These are phyloP conservation scores for Hippopotamus amphibius DNA, from an alignment of 2,113 vertebrate species.

Conservation along the genomic window DNA sequence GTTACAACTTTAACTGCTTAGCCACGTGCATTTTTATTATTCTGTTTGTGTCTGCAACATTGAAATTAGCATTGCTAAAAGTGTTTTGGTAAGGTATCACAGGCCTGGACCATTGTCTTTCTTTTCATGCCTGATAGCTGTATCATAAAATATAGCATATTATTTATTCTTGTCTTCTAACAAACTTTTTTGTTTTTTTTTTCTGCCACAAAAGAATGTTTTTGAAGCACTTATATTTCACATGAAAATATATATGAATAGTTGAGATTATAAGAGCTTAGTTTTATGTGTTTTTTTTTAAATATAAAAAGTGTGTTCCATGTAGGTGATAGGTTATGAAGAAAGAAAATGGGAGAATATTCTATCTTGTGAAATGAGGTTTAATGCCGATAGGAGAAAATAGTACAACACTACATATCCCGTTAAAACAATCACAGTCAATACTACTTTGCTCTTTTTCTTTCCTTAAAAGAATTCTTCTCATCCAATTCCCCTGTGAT, in stretches of 20 bases:
- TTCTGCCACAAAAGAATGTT: not conserved
- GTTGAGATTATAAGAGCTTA: not conserved
- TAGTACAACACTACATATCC: not conserved
- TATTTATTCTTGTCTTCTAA: slow-evolving; percentile 31
- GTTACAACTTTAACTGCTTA: not conserved
- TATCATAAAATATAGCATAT: slow-evolving; percentile 5
- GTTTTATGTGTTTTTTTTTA: not conserved
- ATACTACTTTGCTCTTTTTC: not conserved
- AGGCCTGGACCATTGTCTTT: slow-evolving; percentile 7
- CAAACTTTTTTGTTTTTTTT: not conserved
- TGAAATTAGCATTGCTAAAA: not conserved
- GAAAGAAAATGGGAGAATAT: not conserved
- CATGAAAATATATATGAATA: not conserved
- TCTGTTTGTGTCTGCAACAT: slow-evolving; percentile 17
- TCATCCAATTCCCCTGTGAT: not conserved
- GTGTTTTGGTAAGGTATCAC: not conserved
- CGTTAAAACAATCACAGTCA: not conserved
- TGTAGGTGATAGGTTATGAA: not conserved
- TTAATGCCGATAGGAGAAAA: not conserved
- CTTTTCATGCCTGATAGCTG: slow-evolving; percentile 51
- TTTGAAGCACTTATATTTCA: not conserved
- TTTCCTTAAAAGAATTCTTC: not conserved
- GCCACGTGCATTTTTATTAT: not conserved
- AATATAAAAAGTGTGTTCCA: not conserved
- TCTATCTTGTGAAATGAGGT: not conserved